Evolutionary conservation across 2,797 vertebrate species (phyloP), one percentile per base, ranked within the genome.

Genomic region (Ceyx erithaca): DNA sequence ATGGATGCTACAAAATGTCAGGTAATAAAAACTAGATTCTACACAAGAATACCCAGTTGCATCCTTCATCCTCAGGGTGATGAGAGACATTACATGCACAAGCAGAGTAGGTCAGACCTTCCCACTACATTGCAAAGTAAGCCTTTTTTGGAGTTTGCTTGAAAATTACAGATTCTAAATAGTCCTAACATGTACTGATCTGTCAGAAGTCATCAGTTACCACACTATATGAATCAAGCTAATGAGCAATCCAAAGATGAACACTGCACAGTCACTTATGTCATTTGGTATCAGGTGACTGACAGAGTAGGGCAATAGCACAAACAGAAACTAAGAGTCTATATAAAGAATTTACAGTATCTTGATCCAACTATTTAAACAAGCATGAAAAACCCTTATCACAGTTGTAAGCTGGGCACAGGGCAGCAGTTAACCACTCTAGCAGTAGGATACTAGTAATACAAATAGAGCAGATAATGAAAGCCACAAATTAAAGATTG

Each of bases 281-380:
- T 54, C 94, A 94, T 8, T 49, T 10, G 75, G 80, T n/a, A 58
- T 88, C 91, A 90, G 85, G 41, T 88, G 91, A 95, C 89, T 55
- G 80, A 31, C 67, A 15, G 46, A 91, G 75, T 19, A 77, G 87
- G 80, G 93, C 89, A 92, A 86, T 12, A 70, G 75, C 91, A 93
- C 92, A 93, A 67, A 58, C 66, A 80, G 85, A 69, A 84, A 43
- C 2, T 14, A 25, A 14, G n/a, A 76, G 63, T n/a, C 63, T 76
- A 35, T 22, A 61, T 2, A 30, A 81, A 73, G 73, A 73, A 61
- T 91, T 88, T 35, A 80, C 59, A 82, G 82, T 31, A 35, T 15
- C 57, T 8, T 21, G 6, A 76, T 45, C 63, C 80, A 84, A 57
- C 86, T 81, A 71, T n/a, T 78, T 64, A 48, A 77, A 61, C 3